These are phyloP conservation scores for Eutolmus rufibarbis DNA, from an alignment of 2,888 invertebrate species.

Conservation along the genomic window DNA sequence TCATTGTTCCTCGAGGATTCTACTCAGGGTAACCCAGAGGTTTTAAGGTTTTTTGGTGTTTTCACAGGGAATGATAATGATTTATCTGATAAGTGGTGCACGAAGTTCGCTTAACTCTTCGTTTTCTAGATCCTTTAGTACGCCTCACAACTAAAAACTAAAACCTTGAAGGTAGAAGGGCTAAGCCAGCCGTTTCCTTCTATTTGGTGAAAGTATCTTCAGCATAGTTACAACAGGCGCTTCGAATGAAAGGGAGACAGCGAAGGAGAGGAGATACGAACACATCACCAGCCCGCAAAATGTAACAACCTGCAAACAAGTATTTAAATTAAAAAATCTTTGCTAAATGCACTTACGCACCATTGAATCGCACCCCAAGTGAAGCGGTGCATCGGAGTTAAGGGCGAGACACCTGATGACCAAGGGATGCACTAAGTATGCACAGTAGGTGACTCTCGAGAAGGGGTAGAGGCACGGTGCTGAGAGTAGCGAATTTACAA, in stretches of 20 bases:
- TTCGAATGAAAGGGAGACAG: constrained; percentile 82
- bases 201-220: constrained; percentile 71
- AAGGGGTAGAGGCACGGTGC: constrained; percentile 82
- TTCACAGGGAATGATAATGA: neutral
- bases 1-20: neutral
- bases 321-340: neutral
- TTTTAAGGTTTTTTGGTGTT: neutral
- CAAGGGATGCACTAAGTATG: constrained; percentile 84
- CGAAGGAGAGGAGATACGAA: constrained; percentile 78
- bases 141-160: neutral
- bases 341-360: constrained; percentile 61
- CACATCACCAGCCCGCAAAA: constrained; percentile 84
- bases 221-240: constrained; percentile 86
- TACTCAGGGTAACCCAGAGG: neutral
- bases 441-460: constrained; percentile 86
- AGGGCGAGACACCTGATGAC: constrained; percentile 81
- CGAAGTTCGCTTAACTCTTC: neutral
- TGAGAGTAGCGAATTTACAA: constrained; percentile 75
- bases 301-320: constrained; percentile 70
- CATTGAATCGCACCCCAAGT: constrained; percentile 80
- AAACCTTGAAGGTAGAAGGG: neutral
- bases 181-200: constrained; percentile 61
- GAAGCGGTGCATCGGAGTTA: constrained; percentile 82
- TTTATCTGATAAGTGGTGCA: neutral
- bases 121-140: neutral